Percentiles rank a stretch among this genome's conserved stretches.
Conservation (phyloP, 2,888 invertebrate species). For the Entomobrya proxima region DNA sequence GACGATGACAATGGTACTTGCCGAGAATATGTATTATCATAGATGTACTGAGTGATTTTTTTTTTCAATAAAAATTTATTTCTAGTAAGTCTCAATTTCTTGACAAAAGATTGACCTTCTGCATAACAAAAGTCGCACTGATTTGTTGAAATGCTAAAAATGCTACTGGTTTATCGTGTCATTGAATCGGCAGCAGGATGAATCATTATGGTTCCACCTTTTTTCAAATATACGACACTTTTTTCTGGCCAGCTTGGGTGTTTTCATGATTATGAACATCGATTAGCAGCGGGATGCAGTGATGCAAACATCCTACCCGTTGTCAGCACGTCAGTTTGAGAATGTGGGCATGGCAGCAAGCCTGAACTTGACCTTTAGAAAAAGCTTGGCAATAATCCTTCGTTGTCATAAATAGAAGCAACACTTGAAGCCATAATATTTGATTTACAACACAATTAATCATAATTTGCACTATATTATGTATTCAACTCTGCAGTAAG, state of each 20-base stretch:
- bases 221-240: not conserved
- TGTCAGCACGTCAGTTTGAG: conserved; percentile 47
- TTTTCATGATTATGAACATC: conserved; percentile 56
- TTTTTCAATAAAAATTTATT: not conserved
- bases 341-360: conserved; percentile 57
- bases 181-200: not conserved
- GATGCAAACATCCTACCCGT: conserved; percentile 59
- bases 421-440: not conserved
- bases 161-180: conserved; percentile 33
- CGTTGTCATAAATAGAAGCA: conserved; percentile 45
- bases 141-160: conserved; percentile 28
- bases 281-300: conserved; percentile 64
- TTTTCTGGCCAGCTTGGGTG: conserved; percentile 59
- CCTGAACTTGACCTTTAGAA: conserved; percentile 66
- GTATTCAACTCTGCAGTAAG: too few species aligned
- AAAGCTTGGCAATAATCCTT: conserved; percentile 43
- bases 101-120: not conserved
- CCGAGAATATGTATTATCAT: not conserved
- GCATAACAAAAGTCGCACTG: not conserved
- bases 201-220: not conserved
- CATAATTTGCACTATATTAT: too few species aligned
- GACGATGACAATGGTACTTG: not conserved
- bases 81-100: not conserved
- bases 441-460: not conserved
- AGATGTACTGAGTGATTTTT: not conserved